Percentiles rank a stretch among this genome's conserved stretches.
Evolutionary conservation across 2,797 vertebrate genomes (phyloP).

Genomic region (Jordanella pulchra): DNA sequence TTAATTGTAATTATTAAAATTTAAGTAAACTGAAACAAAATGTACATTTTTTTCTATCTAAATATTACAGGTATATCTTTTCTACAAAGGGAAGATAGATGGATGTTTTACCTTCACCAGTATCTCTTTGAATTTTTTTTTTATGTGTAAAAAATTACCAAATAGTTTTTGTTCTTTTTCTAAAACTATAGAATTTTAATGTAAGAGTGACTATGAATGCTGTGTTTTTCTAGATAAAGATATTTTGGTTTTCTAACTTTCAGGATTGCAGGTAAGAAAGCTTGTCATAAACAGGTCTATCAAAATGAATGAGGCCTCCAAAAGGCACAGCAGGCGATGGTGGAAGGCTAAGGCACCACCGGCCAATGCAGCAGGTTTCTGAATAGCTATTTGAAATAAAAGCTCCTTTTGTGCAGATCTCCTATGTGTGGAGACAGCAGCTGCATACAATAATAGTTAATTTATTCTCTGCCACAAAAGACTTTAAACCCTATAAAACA

Average conservation of each 20-base stretch:
- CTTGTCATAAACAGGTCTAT: slow-evolving; percentile 40
- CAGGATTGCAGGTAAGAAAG: slow-evolving; percentile 64
- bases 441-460: slow-evolving; percentile 1
- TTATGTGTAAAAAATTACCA: too few relatives aligned
- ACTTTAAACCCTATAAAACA: slow-evolving; percentile 35
- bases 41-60: too few relatives aligned
- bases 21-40: too few relatives aligned
- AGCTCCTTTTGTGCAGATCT: not conserved
- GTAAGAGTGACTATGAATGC: not conserved
- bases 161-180: too few relatives aligned
- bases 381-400: slow-evolving; percentile 37
- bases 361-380: slow-evolving; percentile 29
- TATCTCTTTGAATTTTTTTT: not conserved
- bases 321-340: slow-evolving; percentile 43
- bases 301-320: slow-evolving; percentile 60
- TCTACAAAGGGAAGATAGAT: too few relatives aligned
- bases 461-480: slow-evolving; percentile 13
- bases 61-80: too few relatives aligned
- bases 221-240: not conserved
- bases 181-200: not conserved
- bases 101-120: too few relatives aligned
- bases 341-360: not conserved
- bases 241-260: slow-evolving; percentile 58
- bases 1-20: too few relatives aligned
- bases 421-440: not conserved